Conservation (phyloP, 1,140 invertebrate species). For the Tetramorium alpestre region DNA sequence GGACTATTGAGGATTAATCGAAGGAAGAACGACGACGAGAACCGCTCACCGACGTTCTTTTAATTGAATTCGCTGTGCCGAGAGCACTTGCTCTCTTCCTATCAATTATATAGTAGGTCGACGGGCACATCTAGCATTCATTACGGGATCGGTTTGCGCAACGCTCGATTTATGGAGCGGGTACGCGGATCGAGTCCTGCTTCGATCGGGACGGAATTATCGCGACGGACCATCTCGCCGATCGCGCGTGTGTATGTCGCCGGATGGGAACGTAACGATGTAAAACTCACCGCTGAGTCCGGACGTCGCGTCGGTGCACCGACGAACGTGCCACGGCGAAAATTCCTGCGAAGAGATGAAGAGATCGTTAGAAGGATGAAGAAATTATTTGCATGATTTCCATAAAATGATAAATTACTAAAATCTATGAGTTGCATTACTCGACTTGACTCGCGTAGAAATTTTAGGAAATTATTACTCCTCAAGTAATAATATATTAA, state of each 20-base stretch:
- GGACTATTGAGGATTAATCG: not conserved
- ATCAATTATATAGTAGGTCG: conserved; percentile 74
- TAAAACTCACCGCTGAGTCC: not conserved
- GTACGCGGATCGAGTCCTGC: conserved; percentile 40
- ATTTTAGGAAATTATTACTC: not conserved
- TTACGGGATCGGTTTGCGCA: conserved; percentile 66
- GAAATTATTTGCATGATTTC: not conserved
- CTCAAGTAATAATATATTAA: not conserved
- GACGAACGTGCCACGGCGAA: not conserved
- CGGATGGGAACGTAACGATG: conserved; percentile 35
- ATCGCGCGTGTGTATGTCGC: conserved; percentile 1
- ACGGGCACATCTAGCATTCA: conserved; percentile 64
- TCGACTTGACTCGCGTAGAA: not conserved
- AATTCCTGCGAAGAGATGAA: not conserved
- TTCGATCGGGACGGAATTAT: conserved; percentile 61
- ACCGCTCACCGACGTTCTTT: conserved; percentile 11
- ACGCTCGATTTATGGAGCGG: conserved; percentile 70
- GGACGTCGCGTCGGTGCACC: conserved; percentile 13
- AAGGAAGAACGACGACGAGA: not conserved
- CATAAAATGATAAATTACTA: not conserved
- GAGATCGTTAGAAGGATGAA: not conserved
- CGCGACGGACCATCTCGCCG: conserved; percentile 60
- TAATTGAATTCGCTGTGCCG: conserved; percentile 54
- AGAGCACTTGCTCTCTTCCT: conserved; percentile 60
- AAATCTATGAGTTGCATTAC: not conserved